Percentiles rank a stretch among this genome's conserved stretches.
Conservation (phyloP, 2,888 invertebrate species). For the Euplexia lucipara region DNA sequence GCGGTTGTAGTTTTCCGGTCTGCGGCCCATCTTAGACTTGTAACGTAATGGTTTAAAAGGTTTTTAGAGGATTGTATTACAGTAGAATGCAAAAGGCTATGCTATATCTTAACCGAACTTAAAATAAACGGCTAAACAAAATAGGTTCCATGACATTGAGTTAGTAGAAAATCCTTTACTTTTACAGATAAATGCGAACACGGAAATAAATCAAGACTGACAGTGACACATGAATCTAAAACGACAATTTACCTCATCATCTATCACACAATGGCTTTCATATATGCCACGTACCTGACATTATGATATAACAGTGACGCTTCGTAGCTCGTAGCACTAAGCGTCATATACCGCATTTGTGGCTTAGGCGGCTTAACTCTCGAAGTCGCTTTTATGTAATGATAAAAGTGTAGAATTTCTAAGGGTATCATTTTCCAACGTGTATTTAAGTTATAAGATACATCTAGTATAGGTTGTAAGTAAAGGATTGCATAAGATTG, state of each 20-base stretch:
- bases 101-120: no score
- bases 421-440: slow-evolving; percentile 21
- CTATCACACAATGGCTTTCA: slow-evolving; percentile 37
- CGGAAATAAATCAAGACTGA: slow-evolving; percentile 6
- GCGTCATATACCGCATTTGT: slow-evolving; percentile 36
- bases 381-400: slow-evolving; percentile 49
- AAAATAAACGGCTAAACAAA: background rate
- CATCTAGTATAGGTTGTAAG: background rate
- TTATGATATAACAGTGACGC: slow-evolving; percentile 40
- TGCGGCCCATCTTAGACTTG: no score
- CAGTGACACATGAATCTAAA: slow-evolving; percentile 39
- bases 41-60: no score
- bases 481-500: background rate
- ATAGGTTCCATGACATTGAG: background rate
- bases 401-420: slow-evolving; percentile 40
- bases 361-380: slow-evolving; percentile 45
- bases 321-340: slow-evolving; percentile 36
- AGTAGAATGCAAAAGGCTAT: no score
- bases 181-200: background rate
- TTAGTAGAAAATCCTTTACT: background rate
- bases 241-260: slow-evolving; percentile 42
- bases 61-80: no score
- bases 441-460: slow-evolving; percentile 1
- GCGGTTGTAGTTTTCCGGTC: no score
- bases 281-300: slow-evolving; percentile 30